Evolutionary conservation across 2,888 invertebrate species (phyloP).

Genomic region (Noctua fimbriata): DNA sequence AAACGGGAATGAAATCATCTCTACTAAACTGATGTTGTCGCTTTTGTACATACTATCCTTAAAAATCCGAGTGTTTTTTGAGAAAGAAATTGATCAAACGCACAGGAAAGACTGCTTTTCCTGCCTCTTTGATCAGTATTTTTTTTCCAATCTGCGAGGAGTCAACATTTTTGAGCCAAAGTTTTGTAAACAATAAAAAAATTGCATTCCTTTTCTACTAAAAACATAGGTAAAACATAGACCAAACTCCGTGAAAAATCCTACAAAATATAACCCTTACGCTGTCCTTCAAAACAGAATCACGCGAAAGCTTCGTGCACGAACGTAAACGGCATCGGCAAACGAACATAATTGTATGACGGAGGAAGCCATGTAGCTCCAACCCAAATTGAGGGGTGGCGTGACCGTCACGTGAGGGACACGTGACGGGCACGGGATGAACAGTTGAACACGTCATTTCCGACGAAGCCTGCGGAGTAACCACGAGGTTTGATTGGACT

Average conservation of each 20-base stretch:
- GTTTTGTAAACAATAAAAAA: not conserved
- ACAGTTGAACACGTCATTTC: constrained; percentile 58
- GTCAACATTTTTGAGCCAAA: not conserved
- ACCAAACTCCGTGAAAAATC: not conserved
- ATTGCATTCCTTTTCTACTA: not conserved
- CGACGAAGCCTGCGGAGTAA: constrained; percentile 35
- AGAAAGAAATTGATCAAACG: constrained; percentile 17
- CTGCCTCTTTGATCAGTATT: constrained; percentile 10
- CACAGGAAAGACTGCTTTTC: not conserved
- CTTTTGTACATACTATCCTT: not conserved
- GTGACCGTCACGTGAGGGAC: constrained; percentile 64
- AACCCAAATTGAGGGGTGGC: constrained; percentile 68
- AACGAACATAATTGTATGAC: constrained; percentile 48
- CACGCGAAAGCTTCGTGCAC: constrained; percentile 46
- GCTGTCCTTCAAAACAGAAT: constrained; percentile 27
- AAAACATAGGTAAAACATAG: not conserved
- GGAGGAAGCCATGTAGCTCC: constrained; percentile 70
- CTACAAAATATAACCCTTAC: constrained; percentile 13
- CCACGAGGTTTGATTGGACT: constrained; percentile 25
- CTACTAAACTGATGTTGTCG: not conserved
- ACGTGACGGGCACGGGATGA: constrained; percentile 56
- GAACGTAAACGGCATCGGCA: constrained; percentile 34
- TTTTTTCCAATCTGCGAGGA: not conserved
- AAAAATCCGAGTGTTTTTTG: not conserved
- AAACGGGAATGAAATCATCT: constrained; percentile 44